phyloP scores from a whole-genome alignment of 2,797 vertebrate species.

The Gymnoscopelus microlampas region DNA sequence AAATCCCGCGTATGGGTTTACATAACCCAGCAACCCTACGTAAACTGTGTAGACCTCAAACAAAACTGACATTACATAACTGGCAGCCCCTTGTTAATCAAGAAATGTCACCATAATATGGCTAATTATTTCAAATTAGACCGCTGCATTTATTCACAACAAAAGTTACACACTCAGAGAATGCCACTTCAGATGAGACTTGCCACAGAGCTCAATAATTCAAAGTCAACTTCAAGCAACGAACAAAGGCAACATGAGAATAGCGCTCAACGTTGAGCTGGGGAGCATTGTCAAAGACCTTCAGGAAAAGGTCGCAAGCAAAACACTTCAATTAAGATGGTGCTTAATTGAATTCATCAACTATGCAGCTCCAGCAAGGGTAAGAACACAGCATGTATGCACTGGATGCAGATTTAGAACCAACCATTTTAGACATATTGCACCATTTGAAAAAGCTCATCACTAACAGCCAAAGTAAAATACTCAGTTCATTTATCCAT shows the following conservation, averaged over 20 bases:
- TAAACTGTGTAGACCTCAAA: not conserved
- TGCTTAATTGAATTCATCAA: constrained; percentile 65
- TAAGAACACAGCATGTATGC: constrained; percentile 18
- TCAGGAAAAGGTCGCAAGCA: constrained; percentile 46
- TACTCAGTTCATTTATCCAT: no score
- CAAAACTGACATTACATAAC: constrained; percentile 23
- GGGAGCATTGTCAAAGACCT: constrained; percentile 63
- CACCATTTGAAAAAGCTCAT: constrained; percentile 16
- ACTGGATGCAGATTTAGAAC: constrained; percentile 21
- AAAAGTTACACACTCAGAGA: constrained; percentile 45
- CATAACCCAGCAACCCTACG: no score
- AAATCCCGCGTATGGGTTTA: no score
- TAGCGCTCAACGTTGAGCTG: constrained; percentile 45
- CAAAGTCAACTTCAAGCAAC: constrained; percentile 61
- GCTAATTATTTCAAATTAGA: constrained; percentile 62
- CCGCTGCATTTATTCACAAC: constrained; percentile 58
- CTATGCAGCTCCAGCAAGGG: constrained; percentile 27
- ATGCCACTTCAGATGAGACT: constrained; percentile 52
- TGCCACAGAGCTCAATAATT: constrained; percentile 64
- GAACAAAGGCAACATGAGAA: constrained; percentile 52
- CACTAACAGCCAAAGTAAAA: not conserved
- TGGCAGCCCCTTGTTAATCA: constrained; percentile 18
- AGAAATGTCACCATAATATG: constrained; percentile 50
- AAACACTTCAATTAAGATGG: constrained; percentile 67
- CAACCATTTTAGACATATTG: not conserved